These are phyloP conservation scores for Sciurus niger DNA, from an alignment of 2,113 vertebrate genomes.

Conservation along the genomic window DNA sequence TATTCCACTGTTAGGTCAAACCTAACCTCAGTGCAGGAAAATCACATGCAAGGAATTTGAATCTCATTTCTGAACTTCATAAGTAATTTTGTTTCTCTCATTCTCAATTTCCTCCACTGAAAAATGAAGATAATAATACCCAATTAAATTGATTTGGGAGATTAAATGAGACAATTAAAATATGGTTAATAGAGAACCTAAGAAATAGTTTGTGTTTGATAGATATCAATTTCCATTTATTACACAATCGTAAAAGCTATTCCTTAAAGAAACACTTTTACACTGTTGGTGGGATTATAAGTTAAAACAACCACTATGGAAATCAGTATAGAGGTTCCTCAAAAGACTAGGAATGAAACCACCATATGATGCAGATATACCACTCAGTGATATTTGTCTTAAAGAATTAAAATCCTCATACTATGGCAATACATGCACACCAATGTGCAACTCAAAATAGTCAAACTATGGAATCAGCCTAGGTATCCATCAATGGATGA, in stretches of 20 bases:
- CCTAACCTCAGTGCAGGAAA: background rate
- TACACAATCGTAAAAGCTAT: background rate
- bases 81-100: conserved; percentile 15
- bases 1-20: background rate
- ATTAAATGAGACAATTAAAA: conserved; percentile 41
- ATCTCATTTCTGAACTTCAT: background rate
- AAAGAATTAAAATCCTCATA: too few species aligned
- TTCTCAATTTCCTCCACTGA: background rate
- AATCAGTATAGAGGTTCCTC: too few species aligned
- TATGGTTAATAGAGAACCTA: background rate
- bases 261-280: background rate
- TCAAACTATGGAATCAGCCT: too few species aligned
- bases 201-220: background rate
- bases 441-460: too few species aligned
- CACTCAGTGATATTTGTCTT: too few species aligned
- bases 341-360: too few species aligned
- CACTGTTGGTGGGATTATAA: too few species aligned
- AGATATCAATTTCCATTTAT: conserved; percentile 14
- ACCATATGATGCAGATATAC: too few species aligned
- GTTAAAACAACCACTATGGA: too few species aligned
- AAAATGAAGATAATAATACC: conserved; percentile 21
- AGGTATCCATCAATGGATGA: too few species aligned
- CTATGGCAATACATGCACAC: too few species aligned
- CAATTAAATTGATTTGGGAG: background rate
- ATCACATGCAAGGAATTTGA: background rate